Conservation (phyloP, 2,113 vertebrate species). For the Melanerpes aurifrons region DNA sequence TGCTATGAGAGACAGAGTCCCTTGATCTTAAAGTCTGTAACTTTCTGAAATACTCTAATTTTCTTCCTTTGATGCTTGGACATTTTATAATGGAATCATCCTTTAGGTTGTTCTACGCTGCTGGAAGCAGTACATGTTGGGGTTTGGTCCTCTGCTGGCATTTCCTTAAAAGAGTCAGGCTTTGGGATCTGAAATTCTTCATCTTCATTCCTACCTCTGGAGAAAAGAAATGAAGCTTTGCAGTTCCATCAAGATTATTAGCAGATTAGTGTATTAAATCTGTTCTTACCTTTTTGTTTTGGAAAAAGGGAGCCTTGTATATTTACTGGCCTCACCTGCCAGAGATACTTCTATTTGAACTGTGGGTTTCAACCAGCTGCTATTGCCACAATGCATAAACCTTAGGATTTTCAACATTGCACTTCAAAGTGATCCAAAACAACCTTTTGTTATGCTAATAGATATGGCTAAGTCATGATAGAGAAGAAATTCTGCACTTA, state of each 20-base stretch:
- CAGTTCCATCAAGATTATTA: neutral
- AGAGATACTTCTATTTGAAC: neutral
- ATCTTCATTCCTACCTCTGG: neutral
- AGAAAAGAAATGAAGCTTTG: neutral
- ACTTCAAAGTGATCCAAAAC: neutral
- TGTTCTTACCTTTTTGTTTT: neutral
- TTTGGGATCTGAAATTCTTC: neutral
- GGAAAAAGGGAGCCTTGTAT: neutral
- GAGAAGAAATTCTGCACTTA: neutral
- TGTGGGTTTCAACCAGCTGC: neutral
- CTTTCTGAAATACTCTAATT: neutral
- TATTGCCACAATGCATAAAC: neutral
- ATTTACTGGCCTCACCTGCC: neutral
- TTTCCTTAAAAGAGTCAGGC: neutral
- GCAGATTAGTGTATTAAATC: neutral
- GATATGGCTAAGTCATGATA: rapidly evolving
- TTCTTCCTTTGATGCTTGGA: neutral
- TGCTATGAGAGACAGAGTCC: rapidly evolving
- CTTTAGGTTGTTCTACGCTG: rapidly evolving
- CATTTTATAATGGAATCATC: rapidly evolving
- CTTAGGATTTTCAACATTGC: neutral
- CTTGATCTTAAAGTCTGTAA: neutral
- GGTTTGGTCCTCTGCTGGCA: neutral
- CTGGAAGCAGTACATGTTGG: neutral
- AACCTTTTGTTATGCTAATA: neutral